Base-by-base conservation (phyloP, 2,797 vertebrate species). In the Rhinichthys osculus region DNA sequence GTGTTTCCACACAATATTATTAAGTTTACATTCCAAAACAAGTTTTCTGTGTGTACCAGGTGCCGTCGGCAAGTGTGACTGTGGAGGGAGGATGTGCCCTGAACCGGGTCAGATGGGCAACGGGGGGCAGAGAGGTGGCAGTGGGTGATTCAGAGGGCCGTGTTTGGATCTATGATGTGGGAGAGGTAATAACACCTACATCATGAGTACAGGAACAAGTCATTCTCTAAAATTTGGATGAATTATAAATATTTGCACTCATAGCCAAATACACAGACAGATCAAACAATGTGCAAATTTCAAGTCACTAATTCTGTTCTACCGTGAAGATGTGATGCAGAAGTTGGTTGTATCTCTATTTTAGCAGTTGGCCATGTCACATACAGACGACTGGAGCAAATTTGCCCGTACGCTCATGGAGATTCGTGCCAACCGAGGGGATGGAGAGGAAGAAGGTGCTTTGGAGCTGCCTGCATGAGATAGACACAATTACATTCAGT, bases 111-210 rank as follows among this genome's bases (percentile, higher is more conserved):
- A 95, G 95, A 54, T 97, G 96, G 96, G 95, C 95, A 59, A 95
- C 96, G 76, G 95, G 94, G 47, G 97, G 97, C 71, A 95, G 95
- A 88, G 96, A 97, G 89, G 95, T 97, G 17, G 96, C 96, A 0
- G 96, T 97, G 16, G 97, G 96, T 1, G 96, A 97, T 86, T 97
- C 97, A 3, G 96, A 97, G 90, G 97, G 97, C 66, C 95, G 94
- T 5, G 95, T 97, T 85, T 97, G 96, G 96, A 94, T 97, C 92
- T 97, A 97, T 50, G 96, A 97, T 9, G 96, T 97, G 35, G 96
- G 96, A 94, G 97, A 97, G 96, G 97, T 97, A 95, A 89, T 40
- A 70, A 64, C 19, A 69, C 72, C 0, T 33, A 62, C 27, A n/a
- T 64, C 13, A 71, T 70, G 8, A 54, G 33, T 13, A 33, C 11